Base-by-base conservation (phyloP, 2,888 invertebrate species). In the Ligdia adustata region DNA sequence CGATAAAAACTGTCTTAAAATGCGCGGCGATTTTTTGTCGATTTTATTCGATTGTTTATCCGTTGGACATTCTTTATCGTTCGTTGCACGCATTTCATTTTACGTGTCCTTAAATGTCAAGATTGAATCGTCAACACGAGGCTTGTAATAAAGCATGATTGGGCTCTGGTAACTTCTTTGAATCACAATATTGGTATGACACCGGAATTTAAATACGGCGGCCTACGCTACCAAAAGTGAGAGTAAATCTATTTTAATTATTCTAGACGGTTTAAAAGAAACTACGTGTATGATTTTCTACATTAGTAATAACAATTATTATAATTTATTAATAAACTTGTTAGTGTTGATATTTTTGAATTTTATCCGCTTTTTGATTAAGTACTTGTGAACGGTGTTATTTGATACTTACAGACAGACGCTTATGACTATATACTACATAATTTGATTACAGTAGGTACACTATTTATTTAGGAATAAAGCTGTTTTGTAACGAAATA, bases 51-150 rank as follows among this genome's bases (percentile, higher is more conserved):
- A 41, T 41, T 55, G 54, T 48, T 55, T 46, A 32, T 54, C 22
- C 34, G 12, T 37, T 29, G 27, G 20, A 26, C 43, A 49, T 52
- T 45, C 42, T 35, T 49, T 20, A 9, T 32, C 45, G 38, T 41
- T 42, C 46, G 46, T 46, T 42, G 41, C 41, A 46, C 51, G 46
- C 46, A 34, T 46, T 57, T 60, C 49, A 55, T 57, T n/a, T 55
- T 57, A 53, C 53, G 49, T 49, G 33, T 22, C 53, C 55, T 47
- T 60, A 60, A 53, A 55, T 31, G 47, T 50, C 44, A 34, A 47
- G 55, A 62, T 62, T 62, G 62, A 60, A 60, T 58, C 52, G 60
- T 62, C 60, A 62, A 60, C 60, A 46, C 50, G 41, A 28, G 54
- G 43, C 49, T 48, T 43, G 55, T 54, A 54, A 44, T 51, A 52